These are phyloP conservation scores for Phengaris alcon DNA, from an alignment of 2,888 invertebrate genomes.

Conservation along the genomic window DNA sequence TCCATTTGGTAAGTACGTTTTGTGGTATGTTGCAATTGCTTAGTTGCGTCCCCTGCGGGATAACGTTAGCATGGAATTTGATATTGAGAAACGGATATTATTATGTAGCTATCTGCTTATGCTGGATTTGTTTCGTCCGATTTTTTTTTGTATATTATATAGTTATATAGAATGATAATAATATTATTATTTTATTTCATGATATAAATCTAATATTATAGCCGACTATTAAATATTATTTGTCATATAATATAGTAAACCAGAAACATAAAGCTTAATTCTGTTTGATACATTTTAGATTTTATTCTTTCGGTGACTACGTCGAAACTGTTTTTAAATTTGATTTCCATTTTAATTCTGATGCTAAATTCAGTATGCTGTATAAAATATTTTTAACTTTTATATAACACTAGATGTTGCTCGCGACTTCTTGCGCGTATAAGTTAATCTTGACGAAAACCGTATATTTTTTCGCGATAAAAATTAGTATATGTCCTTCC, in stretches of 20 bases:
- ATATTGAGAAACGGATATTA: not conserved
- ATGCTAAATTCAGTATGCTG: not conserved
- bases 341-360: not conserved
- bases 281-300: not conserved
- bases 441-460: too few species aligned
- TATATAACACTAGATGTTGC: not conserved
- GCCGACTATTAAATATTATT: too few species aligned
- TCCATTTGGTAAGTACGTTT: conserved; percentile 44
- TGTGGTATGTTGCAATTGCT: conserved; percentile 41
- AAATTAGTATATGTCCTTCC: too few species aligned
- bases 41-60: conserved; percentile 35
- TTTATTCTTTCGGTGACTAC: not conserved
- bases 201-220: too few species aligned
- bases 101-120: not conserved
- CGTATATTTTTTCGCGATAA: too few species aligned
- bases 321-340: not conserved
- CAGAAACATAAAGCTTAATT: not conserved
- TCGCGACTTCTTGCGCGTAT: too few species aligned
- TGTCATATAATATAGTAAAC: too few species aligned
- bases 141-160: not conserved
- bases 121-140: not conserved
- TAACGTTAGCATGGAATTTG: conserved; percentile 24
- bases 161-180: too few species aligned
- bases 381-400: not conserved
- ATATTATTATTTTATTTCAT: too few species aligned